phyloP scores from a whole-genome alignment of 2,797 vertebrate genomes.

The Mus minutoides region DNA sequence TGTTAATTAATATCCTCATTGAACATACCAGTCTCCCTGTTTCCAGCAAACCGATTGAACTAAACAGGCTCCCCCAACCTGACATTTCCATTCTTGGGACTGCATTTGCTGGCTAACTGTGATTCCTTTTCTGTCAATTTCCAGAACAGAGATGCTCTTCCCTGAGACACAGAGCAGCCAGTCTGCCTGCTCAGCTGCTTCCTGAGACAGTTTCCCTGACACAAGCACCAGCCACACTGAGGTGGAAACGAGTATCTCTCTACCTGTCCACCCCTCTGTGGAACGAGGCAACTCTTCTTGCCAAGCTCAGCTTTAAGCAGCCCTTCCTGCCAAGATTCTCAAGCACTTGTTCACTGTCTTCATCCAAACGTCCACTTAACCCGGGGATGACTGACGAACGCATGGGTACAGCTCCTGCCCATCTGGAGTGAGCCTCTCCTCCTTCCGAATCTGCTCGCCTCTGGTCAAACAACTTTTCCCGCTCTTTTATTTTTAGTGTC shows the following conservation, averaged over 20 bases:
- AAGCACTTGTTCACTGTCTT: neutral
- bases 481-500: neutral
- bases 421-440: slow-evolving; percentile 9
- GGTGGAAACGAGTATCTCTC: neutral
- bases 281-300: neutral
- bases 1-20: neutral
- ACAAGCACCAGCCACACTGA: neutral
- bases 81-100: neutral
- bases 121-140: neutral
- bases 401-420: neutral
- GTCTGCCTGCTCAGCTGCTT: neutral
- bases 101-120: neutral
- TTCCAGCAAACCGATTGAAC: neutral
- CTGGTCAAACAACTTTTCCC: neutral
- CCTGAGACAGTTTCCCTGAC: neutral
- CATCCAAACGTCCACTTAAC: slow-evolving; percentile 31
- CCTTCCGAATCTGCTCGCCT: neutral
- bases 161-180: neutral
- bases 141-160: neutral
- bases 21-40: neutral
- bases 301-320: neutral
- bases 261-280: neutral
- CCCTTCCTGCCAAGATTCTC: slow-evolving; percentile 16
- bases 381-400: neutral
- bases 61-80: neutral